Evolutionary conservation across 2,113 vertebrate species (phyloP), one percentile per base, ranked within the genome.

Genomic region (Zapornia atra): DNA sequence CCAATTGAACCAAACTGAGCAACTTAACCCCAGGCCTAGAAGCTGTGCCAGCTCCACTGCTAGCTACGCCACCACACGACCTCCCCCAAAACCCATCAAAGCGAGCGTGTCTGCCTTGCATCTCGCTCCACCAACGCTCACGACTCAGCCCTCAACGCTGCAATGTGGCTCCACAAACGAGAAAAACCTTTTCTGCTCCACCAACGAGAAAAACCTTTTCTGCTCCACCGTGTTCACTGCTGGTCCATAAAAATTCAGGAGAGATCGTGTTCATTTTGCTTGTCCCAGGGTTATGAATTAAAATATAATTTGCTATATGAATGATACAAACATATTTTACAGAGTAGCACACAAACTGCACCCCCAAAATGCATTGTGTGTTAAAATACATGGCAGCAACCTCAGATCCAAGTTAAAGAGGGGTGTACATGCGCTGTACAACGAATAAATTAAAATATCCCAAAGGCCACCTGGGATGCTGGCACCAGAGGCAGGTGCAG

Each of bases 1-100:
- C 92, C 94, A 95, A 65, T 70, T 97, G 94, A 97, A 96, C 93
- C 88, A 96, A 97, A 97, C 88, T 63, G 94, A 96, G 96, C 71
- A 90, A 97, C 94, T 86, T 96, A 90, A 97, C 97, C 93, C 91
- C 93, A 88, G 95, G 93, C 85, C 85, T 87, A 80, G 89, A 97
- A 96, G 79, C 81, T 59, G 92, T 96, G 95, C 96, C 96, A 97
- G 86, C 91, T 86, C 82, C 64, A 17, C 88, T 87, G 81, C 33
- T 51, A 96, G 93, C 77, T 64, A 42, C 6, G 4, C 42, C 82
- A 73, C 72, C 13, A 1, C 65, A 64, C 63, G 70, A 11, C 75
- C 78, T 90, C 66, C 59, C 92, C 59, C 56, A 81, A 90, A 95
- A 75, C 48, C 59, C 40, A 80, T 66, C 83, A 38, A 86, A 90